Conservation (phyloP, 2,113 vertebrate species). For the Corynorhinus townsendii region DNA sequence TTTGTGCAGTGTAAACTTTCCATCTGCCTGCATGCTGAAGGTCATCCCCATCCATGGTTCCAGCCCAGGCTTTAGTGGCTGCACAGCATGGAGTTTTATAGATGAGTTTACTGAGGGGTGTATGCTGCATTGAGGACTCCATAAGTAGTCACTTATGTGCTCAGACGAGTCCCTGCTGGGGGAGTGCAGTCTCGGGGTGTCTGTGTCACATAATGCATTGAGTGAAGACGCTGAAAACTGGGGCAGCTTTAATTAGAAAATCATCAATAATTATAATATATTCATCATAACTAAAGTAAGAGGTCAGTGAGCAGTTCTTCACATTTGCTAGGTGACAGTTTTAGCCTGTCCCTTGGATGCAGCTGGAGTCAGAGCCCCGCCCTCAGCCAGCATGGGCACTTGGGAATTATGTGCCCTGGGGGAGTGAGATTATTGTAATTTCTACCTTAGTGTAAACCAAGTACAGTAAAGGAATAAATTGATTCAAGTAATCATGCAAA, state of each 20-base stretch:
- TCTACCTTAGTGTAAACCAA: too few species aligned
- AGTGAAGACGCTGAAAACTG: background rate
- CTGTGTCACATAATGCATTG: rapidly evolving
- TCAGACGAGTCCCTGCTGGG: background rate
- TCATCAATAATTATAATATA: too few species aligned
- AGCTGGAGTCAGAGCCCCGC: background rate
- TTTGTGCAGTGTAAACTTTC: rapidly evolving
- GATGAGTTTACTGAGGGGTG: too few species aligned
- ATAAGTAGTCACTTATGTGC: background rate
- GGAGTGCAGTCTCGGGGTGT: background rate
- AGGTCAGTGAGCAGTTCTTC: background rate
- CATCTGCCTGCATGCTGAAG: background rate
- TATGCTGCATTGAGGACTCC: too few species aligned
- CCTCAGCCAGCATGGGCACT: background rate
- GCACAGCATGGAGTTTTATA: rapidly evolving
- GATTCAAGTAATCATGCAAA: background rate
- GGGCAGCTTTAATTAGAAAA: background rate
- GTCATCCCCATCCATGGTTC: background rate
- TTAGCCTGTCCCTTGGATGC: background rate
- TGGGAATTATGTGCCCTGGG: background rate
- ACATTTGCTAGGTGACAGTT: background rate
- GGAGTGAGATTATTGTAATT: background rate
- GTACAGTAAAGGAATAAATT: background rate
- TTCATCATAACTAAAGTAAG: too few species aligned
- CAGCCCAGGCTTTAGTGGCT: background rate